These are phyloP conservation scores for Macaria liturata DNA, from an alignment of 2,888 invertebrate genomes.

Conservation along the genomic window DNA sequence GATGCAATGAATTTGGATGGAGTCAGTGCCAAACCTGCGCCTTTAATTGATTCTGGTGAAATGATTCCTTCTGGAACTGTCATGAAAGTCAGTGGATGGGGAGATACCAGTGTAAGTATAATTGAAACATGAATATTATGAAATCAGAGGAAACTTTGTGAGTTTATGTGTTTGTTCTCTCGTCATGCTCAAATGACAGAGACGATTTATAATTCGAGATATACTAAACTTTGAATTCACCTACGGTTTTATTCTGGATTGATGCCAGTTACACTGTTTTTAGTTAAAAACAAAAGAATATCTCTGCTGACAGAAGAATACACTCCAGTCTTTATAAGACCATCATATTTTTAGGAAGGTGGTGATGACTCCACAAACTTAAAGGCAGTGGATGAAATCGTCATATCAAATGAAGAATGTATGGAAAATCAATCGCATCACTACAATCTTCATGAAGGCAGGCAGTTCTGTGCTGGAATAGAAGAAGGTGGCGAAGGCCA, in stretches of 20 bases:
- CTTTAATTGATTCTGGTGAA: slow-evolving; percentile 2
- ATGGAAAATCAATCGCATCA: slow-evolving; percentile 5
- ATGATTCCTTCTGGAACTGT: slow-evolving; percentile 9
- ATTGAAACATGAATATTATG: background rate
- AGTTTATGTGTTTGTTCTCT: no score
- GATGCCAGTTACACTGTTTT: no score
- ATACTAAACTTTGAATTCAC: no score
- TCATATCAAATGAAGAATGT: slow-evolving; percentile 15
- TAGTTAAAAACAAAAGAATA: no score
- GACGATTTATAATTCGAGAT: no score
- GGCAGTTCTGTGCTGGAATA: slow-evolving; percentile 15
- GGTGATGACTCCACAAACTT: slow-evolving; percentile 1
- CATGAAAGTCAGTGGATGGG: slow-evolving; percentile 15
- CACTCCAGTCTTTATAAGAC: no score
- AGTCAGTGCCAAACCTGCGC: slow-evolving; percentile 6
- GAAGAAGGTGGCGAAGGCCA: slow-evolving; percentile 18
- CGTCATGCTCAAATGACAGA: no score
- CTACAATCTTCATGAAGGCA: background rate
- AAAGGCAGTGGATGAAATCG: slow-evolving; percentile 12
- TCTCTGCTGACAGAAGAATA: no score
- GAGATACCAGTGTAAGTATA: slow-evolving; percentile 15
- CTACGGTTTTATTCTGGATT: no score
- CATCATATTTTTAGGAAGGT: slow-evolving; percentile 8
- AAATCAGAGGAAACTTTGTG: background rate
- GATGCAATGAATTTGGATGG: slow-evolving; percentile 15